Percentiles rank a stretch among this genome's conserved stretches.
Evolutionary conservation across 2,888 invertebrate genomes (phyloP).

Genomic region (Chesias legatella): DNA sequence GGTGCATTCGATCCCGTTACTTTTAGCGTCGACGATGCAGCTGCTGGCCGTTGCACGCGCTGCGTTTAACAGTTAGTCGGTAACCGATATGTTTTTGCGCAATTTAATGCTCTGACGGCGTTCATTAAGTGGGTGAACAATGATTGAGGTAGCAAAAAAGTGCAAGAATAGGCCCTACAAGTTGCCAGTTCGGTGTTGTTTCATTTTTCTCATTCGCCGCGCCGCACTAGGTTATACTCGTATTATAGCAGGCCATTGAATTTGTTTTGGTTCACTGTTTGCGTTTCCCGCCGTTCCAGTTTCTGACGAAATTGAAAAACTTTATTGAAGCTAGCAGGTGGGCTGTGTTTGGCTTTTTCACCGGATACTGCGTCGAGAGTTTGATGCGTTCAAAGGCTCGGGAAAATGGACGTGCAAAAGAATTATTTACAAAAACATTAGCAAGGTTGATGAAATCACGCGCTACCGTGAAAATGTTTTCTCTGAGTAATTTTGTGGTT

Average conservation of each 20-base stretch:
- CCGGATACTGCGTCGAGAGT: neutral
- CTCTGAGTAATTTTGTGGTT: slow-evolving; percentile 30
- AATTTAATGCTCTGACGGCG: slow-evolving; percentile 13
- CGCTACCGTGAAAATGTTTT: slow-evolving; percentile 22
- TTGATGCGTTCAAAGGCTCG: neutral
- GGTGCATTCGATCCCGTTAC: no score
- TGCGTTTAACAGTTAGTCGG: neutral
- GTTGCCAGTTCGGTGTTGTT: slow-evolving; percentile 49
- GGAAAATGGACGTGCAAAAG: neutral
- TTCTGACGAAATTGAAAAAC: slow-evolving; percentile 42
- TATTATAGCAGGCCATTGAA: slow-evolving; percentile 54
- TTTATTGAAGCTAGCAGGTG: slow-evolving; percentile 32
- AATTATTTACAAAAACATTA: neutral
- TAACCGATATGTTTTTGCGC: neutral
- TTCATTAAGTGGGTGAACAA: no score
- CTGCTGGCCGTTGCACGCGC: no score
- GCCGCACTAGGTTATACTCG: slow-evolving; percentile 59
- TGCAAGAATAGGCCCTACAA: slow-evolving; percentile 45
- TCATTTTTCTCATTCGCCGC: slow-evolving; percentile 42
- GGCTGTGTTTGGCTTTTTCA: slow-evolving; percentile 3
- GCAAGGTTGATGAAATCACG: slow-evolving; percentile 6
- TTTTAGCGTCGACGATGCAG: neutral
- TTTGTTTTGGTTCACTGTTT: slow-evolving; percentile 56
- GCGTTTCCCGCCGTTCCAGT: slow-evolving; percentile 43
- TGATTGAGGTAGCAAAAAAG: slow-evolving; percentile 26